Conservation (phyloP, 2,797 vertebrate genomes). For the Anas capensis region DNA sequence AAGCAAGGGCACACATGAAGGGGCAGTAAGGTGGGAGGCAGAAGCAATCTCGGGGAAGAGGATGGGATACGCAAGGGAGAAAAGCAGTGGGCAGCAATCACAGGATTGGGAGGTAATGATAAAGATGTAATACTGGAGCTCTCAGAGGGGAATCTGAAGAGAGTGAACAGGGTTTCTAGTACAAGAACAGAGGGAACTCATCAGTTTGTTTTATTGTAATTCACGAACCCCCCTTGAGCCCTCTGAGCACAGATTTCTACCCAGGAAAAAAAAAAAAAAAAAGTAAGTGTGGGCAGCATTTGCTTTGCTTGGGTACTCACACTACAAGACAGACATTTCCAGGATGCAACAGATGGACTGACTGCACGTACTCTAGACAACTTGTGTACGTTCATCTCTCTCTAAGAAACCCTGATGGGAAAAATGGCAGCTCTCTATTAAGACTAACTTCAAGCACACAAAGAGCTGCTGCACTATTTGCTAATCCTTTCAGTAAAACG, state of each 20-base stretch:
- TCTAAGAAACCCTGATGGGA: not conserved
- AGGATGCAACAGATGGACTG: not conserved
- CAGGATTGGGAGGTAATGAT: not conserved
- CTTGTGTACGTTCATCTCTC: accelerated
- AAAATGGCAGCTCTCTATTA: not conserved
- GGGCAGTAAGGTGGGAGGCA: not conserved
- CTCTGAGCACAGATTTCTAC: not conserved
- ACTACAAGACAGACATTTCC: not conserved
- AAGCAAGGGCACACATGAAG: not conserved
- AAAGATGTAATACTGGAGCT: not conserved
- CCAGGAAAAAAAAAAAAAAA: not conserved
- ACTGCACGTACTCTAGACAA: not conserved
- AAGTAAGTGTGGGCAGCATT: not conserved
- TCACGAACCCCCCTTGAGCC: not conserved
- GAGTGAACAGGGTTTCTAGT: not conserved
- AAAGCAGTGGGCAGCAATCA: not conserved
- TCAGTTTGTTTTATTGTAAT: not conserved
- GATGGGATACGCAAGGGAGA: not conserved
- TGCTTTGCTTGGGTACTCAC: not conserved
- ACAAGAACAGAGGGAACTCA: not conserved
- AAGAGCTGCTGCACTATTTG: not conserved
- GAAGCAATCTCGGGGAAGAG: not conserved
- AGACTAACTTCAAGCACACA: not conserved
- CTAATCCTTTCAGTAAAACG: not conserved
- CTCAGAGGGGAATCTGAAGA: not conserved